A percentile compares a stretch with the other conserved stretches of the same genome.
These are phyloP conservation scores for Tigriopus californicus DNA, from an alignment of 2,888 invertebrate genomes.

Conservation along the genomic window DNA sequence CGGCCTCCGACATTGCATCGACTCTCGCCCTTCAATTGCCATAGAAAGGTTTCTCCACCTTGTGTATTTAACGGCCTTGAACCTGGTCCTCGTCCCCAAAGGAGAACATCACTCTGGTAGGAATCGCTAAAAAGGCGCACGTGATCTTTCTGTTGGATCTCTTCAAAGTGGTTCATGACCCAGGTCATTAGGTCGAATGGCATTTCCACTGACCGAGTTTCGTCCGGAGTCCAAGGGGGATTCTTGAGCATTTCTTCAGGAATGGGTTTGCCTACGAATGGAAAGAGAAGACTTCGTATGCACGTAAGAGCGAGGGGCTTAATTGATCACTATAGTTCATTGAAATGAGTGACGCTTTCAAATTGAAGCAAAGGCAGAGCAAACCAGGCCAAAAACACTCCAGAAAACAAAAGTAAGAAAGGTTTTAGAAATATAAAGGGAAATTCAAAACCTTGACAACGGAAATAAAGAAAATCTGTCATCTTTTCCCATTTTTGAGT, in stretches of 20 bases:
- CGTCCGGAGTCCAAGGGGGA: conserved; percentile 17
- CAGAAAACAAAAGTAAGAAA: too few species aligned
- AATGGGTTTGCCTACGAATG: conserved; percentile 18
- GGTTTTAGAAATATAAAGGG: too few species aligned
- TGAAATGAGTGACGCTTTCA: too few species aligned
- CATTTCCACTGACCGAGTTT: conserved; percentile 11
- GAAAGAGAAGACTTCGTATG: too few species aligned
- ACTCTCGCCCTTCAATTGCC: conserved; percentile 16
- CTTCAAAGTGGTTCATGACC: conserved; percentile 17
- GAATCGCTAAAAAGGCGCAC: conserved; percentile 17
- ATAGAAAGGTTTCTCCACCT: conserved; percentile 18
- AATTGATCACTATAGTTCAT: too few species aligned
- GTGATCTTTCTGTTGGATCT: conserved; percentile 18
- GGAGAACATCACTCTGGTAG: conserved; percentile 19
- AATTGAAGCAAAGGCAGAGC: too few species aligned
- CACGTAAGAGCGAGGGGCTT: too few species aligned
- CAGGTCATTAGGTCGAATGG: conserved; percentile 19
- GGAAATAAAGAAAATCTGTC: too few species aligned
- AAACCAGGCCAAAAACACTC: too few species aligned
- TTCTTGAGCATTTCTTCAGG: conserved; percentile 18
- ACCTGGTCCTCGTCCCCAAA: conserved; percentile 17
- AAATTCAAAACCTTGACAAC: too few species aligned
- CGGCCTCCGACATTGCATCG: neutral
- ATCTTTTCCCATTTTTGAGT: too few species aligned
- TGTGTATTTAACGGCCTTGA: neutral